Conservation (phyloP, 2,113 vertebrate genomes). For the Romanogobio albipinnatus region DNA sequence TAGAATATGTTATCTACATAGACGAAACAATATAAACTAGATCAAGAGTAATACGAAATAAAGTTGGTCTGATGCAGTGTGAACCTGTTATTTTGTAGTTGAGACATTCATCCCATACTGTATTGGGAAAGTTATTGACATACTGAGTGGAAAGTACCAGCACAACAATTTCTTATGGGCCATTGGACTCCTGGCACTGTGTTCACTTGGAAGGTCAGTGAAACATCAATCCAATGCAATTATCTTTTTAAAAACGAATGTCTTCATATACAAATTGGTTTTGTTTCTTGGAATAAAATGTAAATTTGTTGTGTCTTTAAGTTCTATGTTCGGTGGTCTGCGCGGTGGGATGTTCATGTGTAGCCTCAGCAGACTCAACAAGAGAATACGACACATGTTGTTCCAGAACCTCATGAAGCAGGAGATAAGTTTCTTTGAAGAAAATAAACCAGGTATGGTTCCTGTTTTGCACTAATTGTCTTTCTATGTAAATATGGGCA, state of each 20-base stretch:
- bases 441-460: conserved; percentile 76
- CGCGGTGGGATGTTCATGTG: conserved; percentile 75
- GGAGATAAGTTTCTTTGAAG: conserved; percentile 76
- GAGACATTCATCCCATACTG: conserved; percentile 74
- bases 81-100: conserved; percentile 60
- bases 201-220: conserved; percentile 81
- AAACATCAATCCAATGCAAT: background rate
- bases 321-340: conserved; percentile 69
- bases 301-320: conserved; percentile 47
- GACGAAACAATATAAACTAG: background rate
- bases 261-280: background rate
- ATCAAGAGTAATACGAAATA: background rate
- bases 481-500: no score
- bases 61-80: background rate
- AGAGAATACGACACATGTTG: conserved; percentile 71
- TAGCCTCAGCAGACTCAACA: conserved; percentile 71
- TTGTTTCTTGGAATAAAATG: background rate
- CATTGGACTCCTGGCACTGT: conserved; percentile 69
- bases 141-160: conserved; percentile 68
- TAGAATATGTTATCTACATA: background rate
- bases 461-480: background rate
- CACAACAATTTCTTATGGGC: conserved; percentile 65
- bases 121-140: conserved; percentile 80
- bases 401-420: conserved; percentile 73
- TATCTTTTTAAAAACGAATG: background rate